Conservation (phyloP, 2,797 vertebrate species). For the Esox lucius region DNA sequence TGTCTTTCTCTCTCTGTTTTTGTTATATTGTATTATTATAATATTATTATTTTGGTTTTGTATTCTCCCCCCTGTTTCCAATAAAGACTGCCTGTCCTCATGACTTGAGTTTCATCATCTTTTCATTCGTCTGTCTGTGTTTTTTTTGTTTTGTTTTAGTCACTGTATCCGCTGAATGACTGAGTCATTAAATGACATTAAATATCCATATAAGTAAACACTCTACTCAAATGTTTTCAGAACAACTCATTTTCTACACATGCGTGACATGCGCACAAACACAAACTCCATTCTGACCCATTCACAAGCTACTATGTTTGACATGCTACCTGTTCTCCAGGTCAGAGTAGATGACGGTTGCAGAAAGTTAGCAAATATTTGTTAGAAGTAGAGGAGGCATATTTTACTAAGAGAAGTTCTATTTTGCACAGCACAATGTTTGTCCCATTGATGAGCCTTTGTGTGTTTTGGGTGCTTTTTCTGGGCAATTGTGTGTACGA, state of each 20-base stretch:
- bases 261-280: not conserved
- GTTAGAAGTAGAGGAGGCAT: conserved; percentile 64
- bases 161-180: conserved; percentile 39
- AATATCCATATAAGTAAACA: not conserved
- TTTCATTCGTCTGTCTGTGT: conserved; percentile 67
- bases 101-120: conserved; percentile 81
- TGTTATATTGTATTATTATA: conserved; percentile 75
- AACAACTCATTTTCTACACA: conserved; percentile 13
- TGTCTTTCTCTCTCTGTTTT: conserved; percentile 78
- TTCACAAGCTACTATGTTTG: conserved; percentile 1
- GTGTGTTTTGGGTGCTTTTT: not conserved
- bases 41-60: conserved; percentile 83
- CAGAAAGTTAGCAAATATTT: conserved; percentile 55
- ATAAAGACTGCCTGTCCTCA: conserved; percentile 98
- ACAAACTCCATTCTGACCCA: not conserved
- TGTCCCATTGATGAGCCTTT: not conserved
- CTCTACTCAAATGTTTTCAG: conserved; percentile 12
- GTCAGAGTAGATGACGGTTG: conserved; percentile 35
- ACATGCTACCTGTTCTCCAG: conserved; percentile 35
- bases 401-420: conserved; percentile 74
- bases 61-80: conserved; percentile 86
- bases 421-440: conserved; percentile 67
- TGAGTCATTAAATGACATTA: conserved; percentile 33
- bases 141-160: conserved; percentile 34
- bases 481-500: not conserved